Conservation (phyloP, 2,888 invertebrate species). For the Calliphora vomitoria region DNA sequence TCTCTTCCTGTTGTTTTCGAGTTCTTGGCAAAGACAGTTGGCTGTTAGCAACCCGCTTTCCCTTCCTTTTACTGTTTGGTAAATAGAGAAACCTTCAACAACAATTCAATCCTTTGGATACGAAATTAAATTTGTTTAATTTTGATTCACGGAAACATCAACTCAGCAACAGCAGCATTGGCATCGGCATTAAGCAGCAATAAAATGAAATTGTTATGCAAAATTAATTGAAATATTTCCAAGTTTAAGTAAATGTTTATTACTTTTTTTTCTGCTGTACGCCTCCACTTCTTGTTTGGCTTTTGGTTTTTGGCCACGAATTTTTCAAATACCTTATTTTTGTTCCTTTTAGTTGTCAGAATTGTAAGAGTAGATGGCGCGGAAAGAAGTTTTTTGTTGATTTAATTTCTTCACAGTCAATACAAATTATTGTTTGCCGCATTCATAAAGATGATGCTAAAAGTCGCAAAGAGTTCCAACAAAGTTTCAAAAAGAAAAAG, state of each 20-base stretch:
- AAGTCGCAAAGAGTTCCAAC: conserved; percentile 9
- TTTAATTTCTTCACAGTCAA: conserved; percentile 58
- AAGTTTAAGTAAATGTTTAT: conserved; percentile 64
- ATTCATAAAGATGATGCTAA: conserved; percentile 24
- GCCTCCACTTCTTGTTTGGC: conserved; percentile 15
- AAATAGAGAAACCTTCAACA: neutral
- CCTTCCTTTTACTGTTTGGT: neutral
- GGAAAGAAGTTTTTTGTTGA: conserved; percentile 24
- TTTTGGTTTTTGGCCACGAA: conserved; percentile 47
- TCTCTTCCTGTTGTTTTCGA: neutral
- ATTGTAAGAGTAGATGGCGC: conserved; percentile 4
- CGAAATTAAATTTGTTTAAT: conserved; percentile 55
- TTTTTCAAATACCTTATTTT: conserved; percentile 23
- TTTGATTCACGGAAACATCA: conserved; percentile 24
- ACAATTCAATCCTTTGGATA: conserved; percentile 36
- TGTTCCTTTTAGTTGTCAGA: neutral
- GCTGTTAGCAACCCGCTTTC: neutral
- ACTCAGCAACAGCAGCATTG: neutral
- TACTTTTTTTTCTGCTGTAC: conserved; percentile 29
- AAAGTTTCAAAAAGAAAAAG: conserved; percentile 4
- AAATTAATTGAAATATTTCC: conserved; percentile 67
- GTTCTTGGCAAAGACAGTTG: conserved; percentile 30
- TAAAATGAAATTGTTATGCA: conserved; percentile 60
- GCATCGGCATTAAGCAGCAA: neutral
- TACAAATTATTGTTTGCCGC: conserved; percentile 39